Evolutionary conservation across 1,140 invertebrate species (phyloP).

Genomic region (Ectropis grisescens): DNA sequence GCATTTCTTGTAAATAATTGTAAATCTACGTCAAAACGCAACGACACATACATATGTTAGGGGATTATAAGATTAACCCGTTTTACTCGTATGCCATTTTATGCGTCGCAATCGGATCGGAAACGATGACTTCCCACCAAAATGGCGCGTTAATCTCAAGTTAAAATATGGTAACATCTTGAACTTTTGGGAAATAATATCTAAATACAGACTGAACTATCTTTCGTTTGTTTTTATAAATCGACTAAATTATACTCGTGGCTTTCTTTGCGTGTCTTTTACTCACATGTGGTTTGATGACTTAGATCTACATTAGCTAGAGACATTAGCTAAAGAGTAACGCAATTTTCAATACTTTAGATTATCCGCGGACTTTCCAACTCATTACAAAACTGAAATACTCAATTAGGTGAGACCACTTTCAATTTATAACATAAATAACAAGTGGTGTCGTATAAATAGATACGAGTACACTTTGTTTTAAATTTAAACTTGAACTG

Average conservation of each 20-base stretch:
- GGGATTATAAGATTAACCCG: slow-evolving; percentile 56
- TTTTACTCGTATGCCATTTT: slow-evolving; percentile 38
- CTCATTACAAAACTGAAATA: no score
- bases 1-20: slow-evolving; percentile 61
- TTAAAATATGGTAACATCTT: slow-evolving; percentile 43
- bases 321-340: no score
- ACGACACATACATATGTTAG: slow-evolving; percentile 62
- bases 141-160: slow-evolving; percentile 35
- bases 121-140: slow-evolving; percentile 40
- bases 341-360: no score
- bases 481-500: no score
- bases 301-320: no score
- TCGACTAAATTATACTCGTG: no score
- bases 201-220: slow-evolving; percentile 41
- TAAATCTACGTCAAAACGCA: slow-evolving; percentile 65
- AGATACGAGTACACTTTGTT: no score
- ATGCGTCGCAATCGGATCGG: slow-evolving; percentile 28
- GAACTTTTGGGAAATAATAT: slow-evolving; percentile 25
- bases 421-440: no score
- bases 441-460: no score
- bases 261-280: slow-evolving; percentile 17
- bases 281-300: not conserved
- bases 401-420: no score
- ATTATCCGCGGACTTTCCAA: no score
- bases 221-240: slow-evolving; percentile 25